A percentile compares a stretch with the other conserved stretches of the same genome.
Evolutionary conservation across 2,888 invertebrate species (phyloP).

Genomic region (Drosophila bunnanda): DNA sequence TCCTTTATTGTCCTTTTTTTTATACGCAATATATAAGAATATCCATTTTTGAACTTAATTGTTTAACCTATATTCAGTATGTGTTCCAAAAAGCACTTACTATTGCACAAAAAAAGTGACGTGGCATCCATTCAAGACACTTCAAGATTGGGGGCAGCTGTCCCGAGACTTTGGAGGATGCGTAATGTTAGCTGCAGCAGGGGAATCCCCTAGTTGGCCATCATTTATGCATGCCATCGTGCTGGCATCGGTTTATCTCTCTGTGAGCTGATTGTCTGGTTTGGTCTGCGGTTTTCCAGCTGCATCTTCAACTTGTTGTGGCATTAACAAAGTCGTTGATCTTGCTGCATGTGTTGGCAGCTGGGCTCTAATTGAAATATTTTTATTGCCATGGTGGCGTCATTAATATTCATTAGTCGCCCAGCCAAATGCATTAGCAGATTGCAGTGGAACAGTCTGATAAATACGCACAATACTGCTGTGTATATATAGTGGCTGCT

Average conservation of each 20-base stretch:
- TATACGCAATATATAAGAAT: not conserved
- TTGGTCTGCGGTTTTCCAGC: constrained; percentile 42
- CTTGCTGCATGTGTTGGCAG: constrained; percentile 68
- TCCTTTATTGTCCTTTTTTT: no score
- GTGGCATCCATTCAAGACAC: not conserved
- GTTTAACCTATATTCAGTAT: not conserved
- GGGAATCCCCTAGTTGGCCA: constrained; percentile 27
- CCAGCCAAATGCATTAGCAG: constrained; percentile 70
- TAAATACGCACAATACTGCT: constrained; percentile 64
- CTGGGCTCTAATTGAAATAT: constrained; percentile 75
- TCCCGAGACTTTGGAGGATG: not conserved
- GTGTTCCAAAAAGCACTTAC: not conserved
- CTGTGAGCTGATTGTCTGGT: constrained; percentile 25
- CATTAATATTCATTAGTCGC: constrained; percentile 75
- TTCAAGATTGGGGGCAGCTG: not conserved
- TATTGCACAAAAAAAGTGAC: not conserved
- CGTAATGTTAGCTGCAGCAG: not conserved
- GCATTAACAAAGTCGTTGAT: constrained; percentile 76
- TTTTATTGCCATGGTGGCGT: constrained; percentile 64
- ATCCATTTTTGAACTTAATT: not conserved
- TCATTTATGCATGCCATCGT: constrained; percentile 52
- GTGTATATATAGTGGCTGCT: not conserved
- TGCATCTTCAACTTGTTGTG: constrained; percentile 56
- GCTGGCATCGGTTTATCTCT: constrained; percentile 57
- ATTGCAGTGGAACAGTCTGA: constrained; percentile 61